Conservation (phyloP, 2,113 vertebrate genomes). For the Halcyon malimbica region DNA sequence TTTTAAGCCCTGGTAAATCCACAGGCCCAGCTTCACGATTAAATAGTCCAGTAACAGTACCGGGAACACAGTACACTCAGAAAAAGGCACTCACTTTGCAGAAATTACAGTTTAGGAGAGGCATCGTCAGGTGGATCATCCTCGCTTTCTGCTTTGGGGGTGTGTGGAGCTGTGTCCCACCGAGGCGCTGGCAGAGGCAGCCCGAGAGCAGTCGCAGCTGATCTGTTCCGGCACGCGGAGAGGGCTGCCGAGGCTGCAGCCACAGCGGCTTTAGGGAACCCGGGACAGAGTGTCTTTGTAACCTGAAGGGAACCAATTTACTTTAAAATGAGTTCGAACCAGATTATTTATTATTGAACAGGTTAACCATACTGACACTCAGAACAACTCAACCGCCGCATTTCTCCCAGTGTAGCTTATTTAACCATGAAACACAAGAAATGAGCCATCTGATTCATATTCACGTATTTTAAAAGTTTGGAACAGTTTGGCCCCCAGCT, state of each 20-base stretch:
- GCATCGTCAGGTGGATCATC: neutral
- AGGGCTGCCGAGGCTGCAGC: neutral
- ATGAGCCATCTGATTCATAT: neutral
- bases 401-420: neutral
- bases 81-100: neutral
- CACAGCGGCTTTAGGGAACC: neutral
- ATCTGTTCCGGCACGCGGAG: neutral
- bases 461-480: neutral
- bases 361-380: neutral
- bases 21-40: accelerated
- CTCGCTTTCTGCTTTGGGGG: neutral
- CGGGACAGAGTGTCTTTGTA: neutral
- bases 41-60: neutral
- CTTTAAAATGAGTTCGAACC: neutral
- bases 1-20: neutral
- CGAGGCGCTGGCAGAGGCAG: neutral
- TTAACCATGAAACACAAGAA: neutral
- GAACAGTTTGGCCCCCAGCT: neutral
- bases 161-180: neutral
- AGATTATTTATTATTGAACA: neutral
- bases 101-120: neutral
- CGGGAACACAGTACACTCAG: neutral
- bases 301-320: neutral
- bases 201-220: neutral
- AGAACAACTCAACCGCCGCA: neutral